Conservation (phyloP, 1,140 invertebrate species). For the Condylostylus longicornis region DNA sequence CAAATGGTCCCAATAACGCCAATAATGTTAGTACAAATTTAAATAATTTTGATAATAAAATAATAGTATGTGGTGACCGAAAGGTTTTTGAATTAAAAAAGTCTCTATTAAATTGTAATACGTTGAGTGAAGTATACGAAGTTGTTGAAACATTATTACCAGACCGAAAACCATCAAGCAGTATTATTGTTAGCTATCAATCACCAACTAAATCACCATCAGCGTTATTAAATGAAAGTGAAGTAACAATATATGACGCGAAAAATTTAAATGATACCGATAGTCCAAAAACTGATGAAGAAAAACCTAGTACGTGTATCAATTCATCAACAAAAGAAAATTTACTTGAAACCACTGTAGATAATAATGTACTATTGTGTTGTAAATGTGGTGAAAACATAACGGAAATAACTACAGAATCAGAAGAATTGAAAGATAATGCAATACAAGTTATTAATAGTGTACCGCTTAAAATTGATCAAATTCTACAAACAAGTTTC, state of each 20-base stretch:
- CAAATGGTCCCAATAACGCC: too few relatives aligned
- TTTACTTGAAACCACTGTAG: background rate
- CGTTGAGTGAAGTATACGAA: slow-evolving; percentile 21
- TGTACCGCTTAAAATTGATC: too few relatives aligned
- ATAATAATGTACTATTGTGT: too few relatives aligned
- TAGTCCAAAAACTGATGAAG: slow-evolving; percentile 14
- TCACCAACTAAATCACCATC: slow-evolving; percentile 15
- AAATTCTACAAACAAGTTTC: background rate
- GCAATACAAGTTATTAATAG: background rate
- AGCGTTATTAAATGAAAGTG: slow-evolving; percentile 23
- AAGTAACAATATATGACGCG: slow-evolving; percentile 20
- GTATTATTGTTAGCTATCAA: too few relatives aligned
- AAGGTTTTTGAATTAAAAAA: slow-evolving; percentile 20
- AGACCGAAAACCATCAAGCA: slow-evolving; percentile 15
- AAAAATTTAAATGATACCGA: slow-evolving; percentile 9
- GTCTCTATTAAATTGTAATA: slow-evolving; percentile 21
- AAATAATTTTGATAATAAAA: too few relatives aligned
- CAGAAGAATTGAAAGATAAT: slow-evolving; percentile 5
- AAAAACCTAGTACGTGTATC: background rate
- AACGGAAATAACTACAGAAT: slow-evolving; percentile 1
- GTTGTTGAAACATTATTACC: slow-evolving; percentile 25
- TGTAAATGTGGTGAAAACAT: background rate
- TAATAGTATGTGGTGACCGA: too few relatives aligned
- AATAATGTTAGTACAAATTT: too few relatives aligned
- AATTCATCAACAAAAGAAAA: background rate